Evolutionary conservation across 2,797 vertebrate genomes (phyloP), one percentile per base, ranked within the genome.

Genomic region (Malurus splendens): DNA sequence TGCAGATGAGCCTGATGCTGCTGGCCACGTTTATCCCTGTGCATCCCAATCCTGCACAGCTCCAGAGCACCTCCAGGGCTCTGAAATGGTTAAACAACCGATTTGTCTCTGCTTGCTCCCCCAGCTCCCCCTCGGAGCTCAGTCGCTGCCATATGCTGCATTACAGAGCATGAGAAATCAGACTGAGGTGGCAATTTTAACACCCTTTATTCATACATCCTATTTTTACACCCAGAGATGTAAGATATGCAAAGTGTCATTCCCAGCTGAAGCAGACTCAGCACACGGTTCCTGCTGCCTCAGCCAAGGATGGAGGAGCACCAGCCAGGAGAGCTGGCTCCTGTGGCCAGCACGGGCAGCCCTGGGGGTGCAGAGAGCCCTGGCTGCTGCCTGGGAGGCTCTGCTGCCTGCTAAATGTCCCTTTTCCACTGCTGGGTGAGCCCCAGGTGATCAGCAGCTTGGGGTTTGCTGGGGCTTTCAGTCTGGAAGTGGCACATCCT

Each of bases 161-260:
- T 96, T 95, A 87, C 78, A 94, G 86, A 87, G 76, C 68, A 94
- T 92, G 91, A 94, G 91, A 95, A 94, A 92, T 33, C 30, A 90
- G 82, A 72, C 78, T 54, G 87, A 94, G 93, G 93, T 94, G 90
- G 91, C 91, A 87, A 84, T 86, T 97, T 94, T 94, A 91, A 95
- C 95, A 85, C 93, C 83, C 92, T 95, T 87, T 62, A 80, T 92
- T 95, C 90, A 51, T 80, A 74, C 74, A 88, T 90, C 73, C 96
- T 97, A 95, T 97, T 96, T 97, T 96, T 95, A 89, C 84, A 39
- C 81, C 71, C 78, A 73, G 92, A 81, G 71, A 92, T 93, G 82
- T 92, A 93, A 74, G 16, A 92, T 93, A 94, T 92, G 86, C 79
- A 82, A 92, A 91, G 85, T 79, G 84, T 80, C 92, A 90, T 80